Evolutionary conservation across 2,888 invertebrate species (phyloP), one percentile per base, ranked within the genome.

Genomic region (Synergus umbraculus): DNA sequence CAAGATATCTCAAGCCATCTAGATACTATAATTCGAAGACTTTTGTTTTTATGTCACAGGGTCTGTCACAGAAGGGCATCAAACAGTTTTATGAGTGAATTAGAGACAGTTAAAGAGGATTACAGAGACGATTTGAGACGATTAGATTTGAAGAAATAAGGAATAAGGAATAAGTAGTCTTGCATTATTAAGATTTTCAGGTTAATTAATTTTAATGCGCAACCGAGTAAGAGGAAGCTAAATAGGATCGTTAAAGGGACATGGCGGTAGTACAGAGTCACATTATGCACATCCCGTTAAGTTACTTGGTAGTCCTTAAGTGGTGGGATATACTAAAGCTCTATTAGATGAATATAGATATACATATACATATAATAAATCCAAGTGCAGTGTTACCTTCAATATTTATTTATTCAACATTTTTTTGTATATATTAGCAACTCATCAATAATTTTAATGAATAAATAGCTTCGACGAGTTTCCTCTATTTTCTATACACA

Each of bases 1-100:
- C 41, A 79, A 82, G 82, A 81, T 82, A 84, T 85, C 79, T 82
- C 78, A 58, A 37, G 9, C 15, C 46, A 49, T 49, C 9, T 18
- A 9, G 54, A 18, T 58, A 18, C 1, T 18, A 18, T 18, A 18
- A 58, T 58, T 58, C 18, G n/a, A 58, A 18, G 54, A 18, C 9
- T 58, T 58, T 18, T 58, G n/a, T 18, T 58, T 58, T 58, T 9
- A n/a, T 54, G n/a, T 15, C 9, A 18, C 8, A 9, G 54, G 4
- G 18, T 18, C 9, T 54, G 9, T 15, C 9, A 18, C 8, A 9
- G 54, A 10, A 58, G 54, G 4, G 18, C 54, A 54, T 58, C 0
- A 58, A 58, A 18, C 18, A 18, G 9, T 58, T 58, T 58, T 58
- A 58, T 58, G 54, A 18, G 18, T 18, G n/a, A 58, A 58, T 18